phyloP scores from a whole-genome alignment of 2,797 vertebrate genomes.

The Cyclopterus lumpus region DNA sequence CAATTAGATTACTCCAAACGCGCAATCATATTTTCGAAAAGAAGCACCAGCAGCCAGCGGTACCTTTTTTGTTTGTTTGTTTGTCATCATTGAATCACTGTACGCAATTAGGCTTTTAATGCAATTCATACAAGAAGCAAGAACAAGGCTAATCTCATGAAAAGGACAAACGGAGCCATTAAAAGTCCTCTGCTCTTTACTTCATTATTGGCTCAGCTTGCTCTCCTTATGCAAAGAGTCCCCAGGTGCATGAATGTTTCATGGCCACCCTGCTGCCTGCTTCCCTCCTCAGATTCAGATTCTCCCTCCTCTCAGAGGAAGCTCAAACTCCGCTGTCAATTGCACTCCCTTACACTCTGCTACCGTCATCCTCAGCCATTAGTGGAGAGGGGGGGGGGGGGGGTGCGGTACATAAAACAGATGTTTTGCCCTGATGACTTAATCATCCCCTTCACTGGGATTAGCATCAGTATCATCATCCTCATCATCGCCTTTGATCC shows the following conservation, averaged over 20 bases:
- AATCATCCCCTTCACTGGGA: conserved; percentile 71
- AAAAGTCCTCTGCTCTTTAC: conserved; percentile 68
- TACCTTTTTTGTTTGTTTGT: neutral
- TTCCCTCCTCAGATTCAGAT: conserved; percentile 50
- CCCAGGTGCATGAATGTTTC: conserved; percentile 82
- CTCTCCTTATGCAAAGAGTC: conserved; percentile 75
- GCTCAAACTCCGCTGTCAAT: conserved; percentile 65
- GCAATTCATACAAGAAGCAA: conserved; percentile 55
- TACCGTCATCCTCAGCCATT: conserved; percentile 66
- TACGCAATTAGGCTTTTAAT: conserved; percentile 61
- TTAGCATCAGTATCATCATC: conserved; percentile 62
- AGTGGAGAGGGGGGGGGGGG: conserved; percentile 14
- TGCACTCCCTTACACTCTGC: conserved; percentile 71
- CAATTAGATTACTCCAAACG: conserved; percentile 55
- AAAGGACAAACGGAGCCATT: conserved; percentile 69
- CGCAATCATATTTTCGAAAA: conserved; percentile 45
- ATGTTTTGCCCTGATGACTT: conserved; percentile 68
- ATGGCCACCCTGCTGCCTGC: conserved; percentile 73
- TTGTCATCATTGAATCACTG: conserved; percentile 41
- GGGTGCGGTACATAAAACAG: conserved; percentile 55
- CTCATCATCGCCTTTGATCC: conserved; percentile 63
- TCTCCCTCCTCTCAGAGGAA: conserved; percentile 66
- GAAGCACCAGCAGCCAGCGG: conserved; percentile 21
- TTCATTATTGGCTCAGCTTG: conserved; percentile 74
- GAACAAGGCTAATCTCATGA: conserved; percentile 65